A percentile compares a stretch with the other conserved stretches of the same genome.
Evolutionary conservation across 2,797 vertebrate species (phyloP).

Genomic region (Myotis myotis): DNA sequence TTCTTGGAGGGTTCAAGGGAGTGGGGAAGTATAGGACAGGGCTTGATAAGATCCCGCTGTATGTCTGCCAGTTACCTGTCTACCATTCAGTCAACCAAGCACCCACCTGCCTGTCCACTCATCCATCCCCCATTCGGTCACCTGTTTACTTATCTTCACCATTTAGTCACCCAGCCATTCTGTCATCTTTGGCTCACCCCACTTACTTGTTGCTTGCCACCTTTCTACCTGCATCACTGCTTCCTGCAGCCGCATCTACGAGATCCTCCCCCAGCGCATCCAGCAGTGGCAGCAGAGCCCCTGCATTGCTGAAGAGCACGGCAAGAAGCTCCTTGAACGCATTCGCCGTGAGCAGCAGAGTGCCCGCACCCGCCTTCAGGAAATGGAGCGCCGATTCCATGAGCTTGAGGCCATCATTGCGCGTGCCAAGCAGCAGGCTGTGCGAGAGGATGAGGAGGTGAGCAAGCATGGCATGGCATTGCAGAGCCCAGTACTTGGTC

Average conservation of each 20-base stretch:
- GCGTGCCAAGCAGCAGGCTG: conserved; percentile 95
- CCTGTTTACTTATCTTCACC: neutral
- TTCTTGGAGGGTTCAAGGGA: neutral
- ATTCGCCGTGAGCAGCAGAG: conserved; percentile 95
- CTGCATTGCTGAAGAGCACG: conserved; percentile 95
- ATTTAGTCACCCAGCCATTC: neutral
- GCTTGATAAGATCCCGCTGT: neutral
- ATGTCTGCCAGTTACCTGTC: neutral
- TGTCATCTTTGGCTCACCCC: neutral
- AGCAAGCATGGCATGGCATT: neutral
- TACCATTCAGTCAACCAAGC: neutral
- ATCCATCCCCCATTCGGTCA: too few species aligned
- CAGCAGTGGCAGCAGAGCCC: conserved; percentile 99
- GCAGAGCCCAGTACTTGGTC: accelerated
- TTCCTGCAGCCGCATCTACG: conserved; percentile 90
- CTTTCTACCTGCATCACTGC: neutral
- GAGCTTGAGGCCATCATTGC: conserved; percentile 94
- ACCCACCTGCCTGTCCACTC: neutral
- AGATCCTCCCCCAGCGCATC: conserved; percentile 95
- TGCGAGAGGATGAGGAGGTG: conserved; percentile 95
- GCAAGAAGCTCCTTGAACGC: conserved; percentile 95
- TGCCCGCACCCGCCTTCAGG: conserved; percentile 92
- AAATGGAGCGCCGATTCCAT: conserved; percentile 96
- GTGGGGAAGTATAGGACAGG: neutral
- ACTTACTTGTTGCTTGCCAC: neutral